These are phyloP conservation scores for Cecropterus lyciades DNA, from an alignment of 1,140 invertebrate genomes.

Conservation along the genomic window DNA sequence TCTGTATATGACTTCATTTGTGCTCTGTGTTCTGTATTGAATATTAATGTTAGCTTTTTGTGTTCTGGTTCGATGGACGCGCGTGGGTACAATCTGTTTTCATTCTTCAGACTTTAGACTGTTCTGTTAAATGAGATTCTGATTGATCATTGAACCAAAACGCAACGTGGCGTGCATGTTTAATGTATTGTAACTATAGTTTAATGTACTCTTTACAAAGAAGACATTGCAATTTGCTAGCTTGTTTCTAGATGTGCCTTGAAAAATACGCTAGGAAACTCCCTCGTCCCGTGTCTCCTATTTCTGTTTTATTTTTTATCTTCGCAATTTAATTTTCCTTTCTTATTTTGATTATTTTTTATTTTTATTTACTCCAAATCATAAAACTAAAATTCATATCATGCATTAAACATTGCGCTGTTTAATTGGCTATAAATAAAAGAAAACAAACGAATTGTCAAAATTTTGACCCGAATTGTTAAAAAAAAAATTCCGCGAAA, in stretches of 20 bases:
- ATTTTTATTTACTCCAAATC: conserved; percentile 44
- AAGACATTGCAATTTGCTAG: conserved; percentile 66
- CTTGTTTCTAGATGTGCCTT: conserved; percentile 81
- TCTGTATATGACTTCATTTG: conserved; percentile 84
- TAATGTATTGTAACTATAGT: conserved; percentile 78
- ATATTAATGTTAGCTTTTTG: conserved; percentile 83
- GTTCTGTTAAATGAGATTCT: conserved; percentile 54
- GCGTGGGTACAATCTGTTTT: conserved; percentile 51
- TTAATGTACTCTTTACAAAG: conserved; percentile 69
- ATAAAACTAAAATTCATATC: conserved; percentile 40
- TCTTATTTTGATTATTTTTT: conserved; percentile 51
- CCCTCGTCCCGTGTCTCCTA: conserved; percentile 70
- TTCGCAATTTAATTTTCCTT: conserved; percentile 51
- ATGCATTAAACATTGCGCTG: conserved; percentile 44
- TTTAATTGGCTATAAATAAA: conserved; percentile 66
- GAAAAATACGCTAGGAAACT: conserved; percentile 71
- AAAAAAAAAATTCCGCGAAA: conserved; percentile 38
- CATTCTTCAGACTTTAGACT: conserved; percentile 48
- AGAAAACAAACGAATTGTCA: conserved; percentile 41
- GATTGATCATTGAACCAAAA: conserved; percentile 80
- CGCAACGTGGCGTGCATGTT: conserved; percentile 80
- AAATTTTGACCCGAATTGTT: conserved; percentile 47
- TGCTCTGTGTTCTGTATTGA: conserved; percentile 80
- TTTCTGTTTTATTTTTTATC: conserved; percentile 58
- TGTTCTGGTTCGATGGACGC: conserved; percentile 79